Base-by-base conservation (phyloP, 1,140 invertebrate genomes). In the Drosophila miranda region DNA sequence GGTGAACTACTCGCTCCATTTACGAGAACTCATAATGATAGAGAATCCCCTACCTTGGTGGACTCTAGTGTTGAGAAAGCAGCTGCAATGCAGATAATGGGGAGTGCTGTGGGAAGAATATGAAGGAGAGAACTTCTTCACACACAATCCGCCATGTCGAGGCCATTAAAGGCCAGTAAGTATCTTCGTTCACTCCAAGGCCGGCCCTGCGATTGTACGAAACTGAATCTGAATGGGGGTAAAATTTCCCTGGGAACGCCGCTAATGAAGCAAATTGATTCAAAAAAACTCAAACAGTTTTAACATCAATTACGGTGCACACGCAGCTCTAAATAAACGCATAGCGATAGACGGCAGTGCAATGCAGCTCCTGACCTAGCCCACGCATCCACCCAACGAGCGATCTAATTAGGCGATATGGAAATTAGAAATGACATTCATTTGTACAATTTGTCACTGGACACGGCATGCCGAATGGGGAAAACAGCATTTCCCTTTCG, bases 201-300 rank as follows among this genome's bases (percentile, higher is more conserved):
- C 6, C 14, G 30, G 43, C 13, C 61, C 61, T 58, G 13, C 28
- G 11, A 28, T 14, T 56, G 21, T 68, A 43, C 30, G 50, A 67
- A 66, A 23, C 9, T 30, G 16, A 53, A 23, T 16, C 34, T 30
- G 6, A 28, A 52, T 50, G 16, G 56, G 56, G 38, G 21, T 8
- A 52, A 26, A 55, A 50, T 34, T 41, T 11, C 14, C n/a, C 26
- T 11, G 5, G 2, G 13, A 8, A 2, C 0, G 9, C 16, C 44
- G 49, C 63, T 58, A 67, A 78, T 71, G 53, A 59, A 30, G 52
- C 58, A 83, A 83, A 79, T 84, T 76, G 67, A 83, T 84, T 84
- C 56, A 76, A 86, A 55, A 61, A 81, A 62, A 38, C 43, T 58
- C n/a, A n/a, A 51, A 58, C 50, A 62, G 63, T 79, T 79, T 52